phyloP scores from a whole-genome alignment of 1,140 invertebrate genomes.

The Trichonephila inaurata region DNA sequence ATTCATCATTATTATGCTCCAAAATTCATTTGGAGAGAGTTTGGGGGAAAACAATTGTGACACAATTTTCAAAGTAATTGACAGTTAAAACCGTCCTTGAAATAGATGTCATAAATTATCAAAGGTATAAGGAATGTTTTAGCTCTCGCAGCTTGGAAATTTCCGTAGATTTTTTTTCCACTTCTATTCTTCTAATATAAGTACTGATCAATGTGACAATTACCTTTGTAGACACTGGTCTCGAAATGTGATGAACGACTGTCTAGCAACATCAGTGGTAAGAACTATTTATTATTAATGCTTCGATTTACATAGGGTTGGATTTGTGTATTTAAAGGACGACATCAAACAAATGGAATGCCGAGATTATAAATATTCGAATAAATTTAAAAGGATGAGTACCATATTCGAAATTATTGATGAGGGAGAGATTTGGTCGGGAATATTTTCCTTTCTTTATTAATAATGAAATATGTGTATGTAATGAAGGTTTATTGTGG shows the following conservation, averaged over 20 bases:
- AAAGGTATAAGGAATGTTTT: neutral
- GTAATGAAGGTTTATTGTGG: no score
- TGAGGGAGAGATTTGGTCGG: no score
- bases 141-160: neutral
- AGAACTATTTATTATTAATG: neutral
- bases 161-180: neutral
- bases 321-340: neutral
- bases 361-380: neutral
- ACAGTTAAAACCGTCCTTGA: slow-evolving; percentile 16
- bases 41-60: neutral
- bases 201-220: neutral
- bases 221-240: neutral
- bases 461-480: no score
- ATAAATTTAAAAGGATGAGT: no score
- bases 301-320: neutral
- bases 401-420: no score
- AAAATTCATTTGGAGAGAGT: slow-evolving; percentile 36
- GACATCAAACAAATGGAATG: neutral
- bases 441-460: no score
- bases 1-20: slow-evolving; percentile 40
- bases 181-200: neutral
- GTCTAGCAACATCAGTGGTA: neutral
- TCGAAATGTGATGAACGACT: neutral
- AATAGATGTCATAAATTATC: neutral
- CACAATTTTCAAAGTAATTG: slow-evolving; percentile 39